Evolutionary conservation across 2,113 vertebrate species (phyloP).

Genomic region (Hassar affinis): DNA sequence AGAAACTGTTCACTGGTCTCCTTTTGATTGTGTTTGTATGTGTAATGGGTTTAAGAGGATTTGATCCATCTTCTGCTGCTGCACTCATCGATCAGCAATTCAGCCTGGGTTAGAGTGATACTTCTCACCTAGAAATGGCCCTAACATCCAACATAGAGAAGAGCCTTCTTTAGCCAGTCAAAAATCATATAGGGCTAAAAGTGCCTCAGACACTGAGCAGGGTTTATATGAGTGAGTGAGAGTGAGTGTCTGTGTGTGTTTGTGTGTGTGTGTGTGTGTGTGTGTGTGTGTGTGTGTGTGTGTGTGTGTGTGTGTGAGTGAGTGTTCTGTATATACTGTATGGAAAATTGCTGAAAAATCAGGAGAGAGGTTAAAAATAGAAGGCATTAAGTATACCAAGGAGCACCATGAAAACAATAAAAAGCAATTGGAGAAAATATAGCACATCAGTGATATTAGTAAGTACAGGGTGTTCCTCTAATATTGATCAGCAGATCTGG

Average conservation of each 20-base stretch:
- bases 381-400: too few species aligned
- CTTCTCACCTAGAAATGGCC: conserved; percentile 42
- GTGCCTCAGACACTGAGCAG: conserved; percentile 25
- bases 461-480: neutral
- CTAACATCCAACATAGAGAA: conserved; percentile 22
- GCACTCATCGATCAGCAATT: conserved; percentile 47
- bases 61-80: conserved; percentile 37
- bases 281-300: too few species aligned
- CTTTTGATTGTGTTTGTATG: conserved; percentile 10
- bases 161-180: conserved; percentile 16
- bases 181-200: conserved; percentile 44
- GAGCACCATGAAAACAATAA: neutral
- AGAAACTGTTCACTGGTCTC: neutral
- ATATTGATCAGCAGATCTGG: neutral
- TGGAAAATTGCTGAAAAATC: too few species aligned
- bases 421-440: neutral
- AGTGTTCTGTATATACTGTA: neutral
- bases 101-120: conserved; percentile 44
- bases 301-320: too few species aligned
- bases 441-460: neutral
- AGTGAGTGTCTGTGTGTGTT: too few species aligned
- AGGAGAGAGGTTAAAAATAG: too few species aligned
- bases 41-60: conserved; percentile 45
- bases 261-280: too few species aligned
- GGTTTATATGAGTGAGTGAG: neutral